Base-by-base conservation (phyloP, 2,113 vertebrate genomes). In the Xiphorhynchus elegans region DNA sequence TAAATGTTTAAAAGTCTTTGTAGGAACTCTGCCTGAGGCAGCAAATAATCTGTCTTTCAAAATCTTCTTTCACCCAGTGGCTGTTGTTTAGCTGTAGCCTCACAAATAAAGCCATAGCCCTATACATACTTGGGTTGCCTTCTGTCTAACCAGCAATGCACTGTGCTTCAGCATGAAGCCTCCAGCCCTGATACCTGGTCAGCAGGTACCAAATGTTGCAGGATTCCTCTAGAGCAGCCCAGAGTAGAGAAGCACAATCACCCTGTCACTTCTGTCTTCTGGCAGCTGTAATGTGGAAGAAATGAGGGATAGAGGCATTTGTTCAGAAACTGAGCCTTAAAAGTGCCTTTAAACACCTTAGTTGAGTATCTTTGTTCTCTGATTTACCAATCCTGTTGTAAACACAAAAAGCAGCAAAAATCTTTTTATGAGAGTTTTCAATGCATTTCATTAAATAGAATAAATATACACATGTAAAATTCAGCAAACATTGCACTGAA, bases 171-270 rank as follows among this genome's bases (percentile, higher is more conserved):
- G 8, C 46, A 58, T 17, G 46, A 77, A 18, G 19, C 17, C 28
- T 83, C 40, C 44, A 76, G 67, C 11, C 11, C 28, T 46, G 40
- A 15, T 42, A 42, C 40, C 40, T 42, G 0, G 0, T 16, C 49
- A 66, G 28, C 0, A 0, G 10, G 7, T 53, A 87, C 44, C 3
- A 2, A 62, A 62, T 17, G 11, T 33, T 80, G 4, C 37, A 58
- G 13, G 7, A 31, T 8, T 80, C 25, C n/a, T 86, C 63, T 59
- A 76, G 72, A 84, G 76, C 55, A 66, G 37, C 10, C n/a, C 53
- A 60, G n/a, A 15, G 13, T 3, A 55, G 35, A 83, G 25, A 9
- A 86, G 13, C 46, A 69, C 17, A 85, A 20, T 11, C 25, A 76
- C 10, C 1, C 6, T 53, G 6, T 21, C 44, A 26, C 25, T 70